Conservation (phyloP, 2,113 vertebrate species). For the Sinosuthora webbiana region DNA sequence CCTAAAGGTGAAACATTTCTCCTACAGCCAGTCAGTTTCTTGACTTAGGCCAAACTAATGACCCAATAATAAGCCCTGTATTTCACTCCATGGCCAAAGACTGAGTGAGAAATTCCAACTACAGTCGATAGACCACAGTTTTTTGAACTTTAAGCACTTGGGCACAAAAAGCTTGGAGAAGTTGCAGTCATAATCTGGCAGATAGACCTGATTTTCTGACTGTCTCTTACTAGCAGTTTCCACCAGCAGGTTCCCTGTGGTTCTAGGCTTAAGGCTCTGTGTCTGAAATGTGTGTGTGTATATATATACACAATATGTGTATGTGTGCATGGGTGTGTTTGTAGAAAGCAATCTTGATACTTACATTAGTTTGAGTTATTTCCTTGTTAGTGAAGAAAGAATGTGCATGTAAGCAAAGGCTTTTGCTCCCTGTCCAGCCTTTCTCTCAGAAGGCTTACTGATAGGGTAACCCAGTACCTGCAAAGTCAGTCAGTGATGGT, state of each 20-base stretch:
- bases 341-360: background rate
- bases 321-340: background rate
- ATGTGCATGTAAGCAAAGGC: background rate
- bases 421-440: background rate
- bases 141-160: background rate
- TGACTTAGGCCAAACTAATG: background rate
- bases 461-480: background rate
- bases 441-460: background rate
- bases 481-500: background rate
- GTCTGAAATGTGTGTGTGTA: fast-evolving
- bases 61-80: background rate
- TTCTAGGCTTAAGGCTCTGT: background rate
- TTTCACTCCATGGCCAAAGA: background rate
- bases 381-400: background rate
- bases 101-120: background rate
- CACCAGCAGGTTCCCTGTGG: background rate
- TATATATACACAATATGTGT: background rate
- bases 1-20: background rate
- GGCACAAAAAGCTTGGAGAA: background rate
- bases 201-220: background rate
- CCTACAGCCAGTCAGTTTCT: background rate
- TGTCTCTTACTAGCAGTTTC: background rate
- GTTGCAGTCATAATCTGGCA: background rate
- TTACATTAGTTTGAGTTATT: background rate
- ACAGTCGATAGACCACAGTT: background rate